phyloP scores from a whole-genome alignment of 2,797 vertebrate species.

The Threskiornis aethiopicus region DNA sequence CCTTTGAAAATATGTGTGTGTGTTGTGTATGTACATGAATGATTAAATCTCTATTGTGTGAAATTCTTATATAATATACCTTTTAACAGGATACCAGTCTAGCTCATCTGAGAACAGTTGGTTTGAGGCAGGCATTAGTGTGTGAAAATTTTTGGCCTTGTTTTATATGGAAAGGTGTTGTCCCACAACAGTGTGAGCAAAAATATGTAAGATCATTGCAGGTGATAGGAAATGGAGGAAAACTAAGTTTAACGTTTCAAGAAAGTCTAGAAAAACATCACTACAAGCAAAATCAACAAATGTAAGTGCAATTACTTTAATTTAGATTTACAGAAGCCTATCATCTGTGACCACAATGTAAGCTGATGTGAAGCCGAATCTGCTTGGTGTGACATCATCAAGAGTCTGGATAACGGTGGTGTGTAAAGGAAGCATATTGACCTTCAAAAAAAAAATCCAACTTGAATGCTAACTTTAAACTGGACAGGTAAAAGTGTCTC shows the following conservation, averaged over 20 bases:
- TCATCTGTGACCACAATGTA: background rate
- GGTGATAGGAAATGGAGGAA: background rate
- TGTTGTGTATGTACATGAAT: background rate
- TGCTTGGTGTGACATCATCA: background rate
- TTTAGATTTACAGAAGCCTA: background rate
- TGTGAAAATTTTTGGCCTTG: background rate
- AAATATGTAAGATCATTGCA: background rate
- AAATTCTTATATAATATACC: background rate
- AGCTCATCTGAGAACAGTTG: background rate
- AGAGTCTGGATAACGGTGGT: background rate
- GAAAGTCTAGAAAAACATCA: background rate
- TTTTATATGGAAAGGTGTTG: background rate
- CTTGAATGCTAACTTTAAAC: background rate
- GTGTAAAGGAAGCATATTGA: background rate
- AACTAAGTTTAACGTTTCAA: background rate
- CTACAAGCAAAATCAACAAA: background rate
- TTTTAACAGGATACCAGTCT: background rate
- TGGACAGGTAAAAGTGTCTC: background rate
- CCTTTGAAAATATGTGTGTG: background rate
- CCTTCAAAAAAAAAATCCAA: background rate
- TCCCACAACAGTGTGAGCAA: accelerated
- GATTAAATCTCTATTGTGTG: background rate
- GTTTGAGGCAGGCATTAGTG: background rate
- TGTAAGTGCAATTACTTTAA: background rate
- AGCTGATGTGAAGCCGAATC: background rate